Base-by-base conservation (phyloP, 1,140 invertebrate genomes). In the Lepidostoma basale region DNA sequence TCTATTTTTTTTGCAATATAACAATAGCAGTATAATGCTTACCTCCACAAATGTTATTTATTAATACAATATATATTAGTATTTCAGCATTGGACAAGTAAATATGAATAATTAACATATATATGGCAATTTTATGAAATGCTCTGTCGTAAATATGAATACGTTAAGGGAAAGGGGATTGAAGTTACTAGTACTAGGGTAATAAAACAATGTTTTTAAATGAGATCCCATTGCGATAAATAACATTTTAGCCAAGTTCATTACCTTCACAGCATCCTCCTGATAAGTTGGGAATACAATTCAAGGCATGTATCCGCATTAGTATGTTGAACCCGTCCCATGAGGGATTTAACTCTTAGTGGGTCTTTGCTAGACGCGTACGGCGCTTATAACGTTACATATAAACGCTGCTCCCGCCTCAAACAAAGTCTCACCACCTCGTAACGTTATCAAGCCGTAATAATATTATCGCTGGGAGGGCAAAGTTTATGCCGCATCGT, bases 391-490 rank as follows among this genome's bases (percentile, higher is more conserved):
- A 54, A 54, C 49, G 26, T 28, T 28, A n/a, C n/a, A n/a, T n/a
- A 28, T 25, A 49, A 49, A 8, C 45, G 45, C 25, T 49, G 25
- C 49, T 16, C 42, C 60, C 49, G 54, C 64, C 67, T 69, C 49
- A 47, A 54, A 59, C 63, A 52, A 71, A 71, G 63, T 64, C 69
- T 71, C 56, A 49, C 69, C 69, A 68, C 69, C 64, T 68, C 62
- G 47, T 68, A 71, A 64, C 65, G 66, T 33, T 67, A 67, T 71
- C 69, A 71, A 65, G 69, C 52, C 60, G 58, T 67, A 68, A 71
- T 71, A 71, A 71, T 71, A 68, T 71, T 71, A 68, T 62, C 64
- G 33, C 54, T 64, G 25, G 40, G 42, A 66, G 63, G 65, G 40
- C 44, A 64, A 68, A 68, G 36, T 67, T 68, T 63, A 47, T 52